Evolutionary conservation across 1,140 invertebrate species (phyloP).

Genomic region (Portunus trituberculatus): DNA sequence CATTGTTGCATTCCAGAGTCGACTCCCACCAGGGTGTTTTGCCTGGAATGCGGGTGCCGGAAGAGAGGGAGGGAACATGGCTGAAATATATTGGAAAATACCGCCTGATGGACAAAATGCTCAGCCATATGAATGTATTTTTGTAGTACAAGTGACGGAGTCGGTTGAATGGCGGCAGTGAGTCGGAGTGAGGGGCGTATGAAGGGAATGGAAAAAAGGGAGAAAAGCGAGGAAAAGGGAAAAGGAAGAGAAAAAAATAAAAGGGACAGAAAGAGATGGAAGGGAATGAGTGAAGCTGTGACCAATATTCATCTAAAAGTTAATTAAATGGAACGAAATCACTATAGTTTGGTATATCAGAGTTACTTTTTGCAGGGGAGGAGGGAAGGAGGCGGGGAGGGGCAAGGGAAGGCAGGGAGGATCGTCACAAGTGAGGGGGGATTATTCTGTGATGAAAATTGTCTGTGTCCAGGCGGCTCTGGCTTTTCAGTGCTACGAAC

Average conservation of each 20-base stretch:
- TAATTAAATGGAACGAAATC: constrained; percentile 15
- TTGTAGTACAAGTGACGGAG: background rate
- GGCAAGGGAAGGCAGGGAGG: background rate
- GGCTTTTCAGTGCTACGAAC: background rate
- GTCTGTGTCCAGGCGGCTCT: background rate
- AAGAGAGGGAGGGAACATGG: background rate
- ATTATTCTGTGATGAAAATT: constrained; percentile 16
- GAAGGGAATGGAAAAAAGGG: background rate
- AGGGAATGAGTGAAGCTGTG: background rate
- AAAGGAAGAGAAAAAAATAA: background rate
- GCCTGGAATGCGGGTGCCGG: too few species aligned
- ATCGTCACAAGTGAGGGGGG: background rate
- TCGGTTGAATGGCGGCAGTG: background rate
- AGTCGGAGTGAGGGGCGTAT: background rate
- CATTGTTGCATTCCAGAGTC: too few species aligned
- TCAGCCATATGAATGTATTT: background rate
- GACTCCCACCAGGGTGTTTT: too few species aligned
- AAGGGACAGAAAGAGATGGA: background rate
- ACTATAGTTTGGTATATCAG: background rate
- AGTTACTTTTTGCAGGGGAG: background rate
- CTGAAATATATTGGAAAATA: background rate
- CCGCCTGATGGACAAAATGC: background rate
- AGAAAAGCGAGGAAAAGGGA: background rate
- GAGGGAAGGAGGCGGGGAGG: background rate
- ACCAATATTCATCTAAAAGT: background rate